These are phyloP conservation scores for Mandrillus leucophaeus DNA, from an alignment of 2,113 vertebrate species.

Conservation along the genomic window DNA sequence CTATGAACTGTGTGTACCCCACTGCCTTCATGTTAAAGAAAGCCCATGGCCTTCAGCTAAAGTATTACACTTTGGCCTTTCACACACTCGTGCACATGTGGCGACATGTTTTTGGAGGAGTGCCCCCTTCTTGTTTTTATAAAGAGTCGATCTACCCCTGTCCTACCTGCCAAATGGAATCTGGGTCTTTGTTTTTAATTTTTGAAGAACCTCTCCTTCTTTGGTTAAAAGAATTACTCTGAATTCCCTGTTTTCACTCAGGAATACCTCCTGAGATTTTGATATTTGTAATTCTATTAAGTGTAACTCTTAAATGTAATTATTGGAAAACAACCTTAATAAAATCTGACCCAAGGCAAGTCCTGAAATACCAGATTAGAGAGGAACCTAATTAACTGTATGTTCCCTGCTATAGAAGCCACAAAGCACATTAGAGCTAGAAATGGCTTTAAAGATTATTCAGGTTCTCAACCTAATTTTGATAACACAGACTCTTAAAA, in stretches of 20 bases:
- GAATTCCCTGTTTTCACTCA: constrained; percentile 9
- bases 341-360: constrained; percentile 68
- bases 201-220: constrained; percentile 9
- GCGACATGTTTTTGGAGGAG: neutral
- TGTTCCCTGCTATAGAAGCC: neutral
- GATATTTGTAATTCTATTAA: constrained; percentile 57
- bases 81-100: neutral
- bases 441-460: constrained; percentile 35
- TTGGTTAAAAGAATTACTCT: constrained; percentile 25
- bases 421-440: constrained; percentile 5
- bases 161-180: neutral
- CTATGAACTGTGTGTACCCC: neutral
- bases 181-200: neutral
- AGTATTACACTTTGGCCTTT: neutral
- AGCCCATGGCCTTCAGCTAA: neutral
- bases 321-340: constrained; percentile 68
- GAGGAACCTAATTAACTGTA: constrained; percentile 50
- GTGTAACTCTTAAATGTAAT: constrained; percentile 56
- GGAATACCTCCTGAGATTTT: constrained; percentile 58
- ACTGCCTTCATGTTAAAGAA: neutral
- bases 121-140: neutral
- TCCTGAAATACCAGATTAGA: constrained; percentile 52
- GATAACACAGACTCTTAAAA: constrained; percentile 33
- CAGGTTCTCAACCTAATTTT: constrained; percentile 53
- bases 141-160: neutral